Base-by-base conservation (phyloP, 2,888 invertebrate genomes). In the Aleiodes alternator region DNA sequence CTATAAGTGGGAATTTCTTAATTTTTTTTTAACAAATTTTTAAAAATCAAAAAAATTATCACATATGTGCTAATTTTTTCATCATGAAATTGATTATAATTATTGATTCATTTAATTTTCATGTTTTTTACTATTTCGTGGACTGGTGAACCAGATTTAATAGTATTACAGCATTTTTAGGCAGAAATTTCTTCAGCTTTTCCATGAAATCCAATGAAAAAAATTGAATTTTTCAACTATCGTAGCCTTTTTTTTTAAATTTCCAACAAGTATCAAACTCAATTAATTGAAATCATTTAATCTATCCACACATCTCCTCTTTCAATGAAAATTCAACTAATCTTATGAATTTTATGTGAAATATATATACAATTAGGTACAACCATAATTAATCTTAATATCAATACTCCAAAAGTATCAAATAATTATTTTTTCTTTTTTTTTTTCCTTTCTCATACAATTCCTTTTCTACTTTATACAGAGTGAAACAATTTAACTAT, bases 341-440 rank as follows among this genome's bases (percentile, higher is more conserved):
- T 55, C 29, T 12, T 6, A 12, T 38, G 43, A 48, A 70, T 38
- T 31, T 16, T 51, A 55, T 50, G 56, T 70, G 16, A 55, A 74
- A 16, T 59, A 31, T 70, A 51, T 57, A 53, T 64, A 74, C 31
- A 72, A 61, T 29, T 34, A 57, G 9, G 31, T 57, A 57, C 57
- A 57, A 31, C 8, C 57, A 57, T 9, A 11, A 48, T 48, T 9
- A 14, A 12, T 55, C 69, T 68, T 11, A 72, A 38, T 48, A 23
- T 23, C 50, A 66, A 29, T 14, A 53, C 50, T 29, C 59, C 43
- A 68, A 57, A 82, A 84, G 82, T 81, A 81, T 80, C 81, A 80
- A 80, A 80, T 73, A 77, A 82, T 73, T 78, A 75, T 72, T 70
- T 73, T 71, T 77, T 34, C 6, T 6, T 34, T 34, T 34, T 34